A percentile compares a stretch with the other conserved stretches of the same genome.
These are phyloP conservation scores for Solea solea DNA, from an alignment of 2,113 vertebrate species.

Conservation along the genomic window DNA sequence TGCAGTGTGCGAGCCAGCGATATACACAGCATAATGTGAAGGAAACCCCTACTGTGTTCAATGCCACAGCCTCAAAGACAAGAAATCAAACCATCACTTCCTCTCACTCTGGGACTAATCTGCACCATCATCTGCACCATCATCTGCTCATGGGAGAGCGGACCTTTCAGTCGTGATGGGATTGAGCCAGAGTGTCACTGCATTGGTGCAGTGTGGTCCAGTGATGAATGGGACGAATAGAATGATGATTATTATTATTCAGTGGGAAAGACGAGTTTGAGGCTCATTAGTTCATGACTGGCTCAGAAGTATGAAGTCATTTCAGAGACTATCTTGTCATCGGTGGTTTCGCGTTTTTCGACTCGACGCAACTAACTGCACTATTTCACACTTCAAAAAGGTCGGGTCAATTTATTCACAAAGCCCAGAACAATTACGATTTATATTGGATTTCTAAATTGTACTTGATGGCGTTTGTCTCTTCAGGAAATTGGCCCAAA, in stretches of 20 bases:
- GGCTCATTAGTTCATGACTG: slow-evolving; percentile 14
- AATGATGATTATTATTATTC: neutral
- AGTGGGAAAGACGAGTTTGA: slow-evolving; percentile 2
- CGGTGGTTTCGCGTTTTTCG: no score
- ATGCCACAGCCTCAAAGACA: slow-evolving; percentile 20
- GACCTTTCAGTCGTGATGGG: slow-evolving; percentile 9
- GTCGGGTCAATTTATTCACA: slow-evolving; percentile 30
- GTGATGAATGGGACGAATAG: neutral
- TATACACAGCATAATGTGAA: neutral
- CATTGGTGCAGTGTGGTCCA: neutral
- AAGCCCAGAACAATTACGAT: slow-evolving; percentile 46
- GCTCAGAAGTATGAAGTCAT: slow-evolving; percentile 6
- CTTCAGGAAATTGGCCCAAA: slow-evolving; percentile 46
- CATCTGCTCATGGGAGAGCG: slow-evolving; percentile 32
- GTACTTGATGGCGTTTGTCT: slow-evolving; percentile 43
- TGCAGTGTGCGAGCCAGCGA: neutral
- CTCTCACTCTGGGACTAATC: slow-evolving; percentile 23
- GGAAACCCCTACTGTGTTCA: slow-evolving; percentile 14
- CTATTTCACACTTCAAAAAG: slow-evolving; percentile 16
- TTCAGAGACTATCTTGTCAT: slow-evolving; percentile 2
- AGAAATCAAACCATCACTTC: slow-evolving; percentile 38
- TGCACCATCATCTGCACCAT: slow-evolving; percentile 14
- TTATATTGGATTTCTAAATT: slow-evolving; percentile 61
- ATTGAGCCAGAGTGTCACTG: slow-evolving; percentile 2
- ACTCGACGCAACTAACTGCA: neutral